Evolutionary conservation across 2,113 vertebrate species (phyloP).

Genomic region (Nesogale talazaci): DNA sequence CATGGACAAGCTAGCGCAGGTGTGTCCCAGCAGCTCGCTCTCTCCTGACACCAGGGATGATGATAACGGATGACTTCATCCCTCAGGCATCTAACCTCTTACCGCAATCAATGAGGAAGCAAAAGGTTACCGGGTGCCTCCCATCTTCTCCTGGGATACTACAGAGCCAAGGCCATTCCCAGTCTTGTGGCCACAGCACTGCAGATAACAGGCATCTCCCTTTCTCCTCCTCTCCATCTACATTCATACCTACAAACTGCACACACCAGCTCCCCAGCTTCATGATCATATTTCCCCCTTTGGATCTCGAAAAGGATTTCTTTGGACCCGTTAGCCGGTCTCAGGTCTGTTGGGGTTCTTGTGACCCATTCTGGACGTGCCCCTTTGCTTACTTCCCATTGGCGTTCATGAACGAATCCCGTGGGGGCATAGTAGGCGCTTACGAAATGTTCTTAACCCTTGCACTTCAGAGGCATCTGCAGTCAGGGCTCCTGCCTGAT

Average conservation of each 20-base stretch:
- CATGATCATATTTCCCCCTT: background rate
- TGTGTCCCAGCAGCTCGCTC: background rate
- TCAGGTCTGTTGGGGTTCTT: background rate
- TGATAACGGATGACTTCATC: background rate
- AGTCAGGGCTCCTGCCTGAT: background rate
- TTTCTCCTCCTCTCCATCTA: background rate
- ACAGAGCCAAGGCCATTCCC: background rate
- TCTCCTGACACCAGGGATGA: background rate
- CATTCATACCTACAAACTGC: fast-evolving
- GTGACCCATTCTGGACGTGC: background rate
- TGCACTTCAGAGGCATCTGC: background rate
- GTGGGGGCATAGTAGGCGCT: background rate
- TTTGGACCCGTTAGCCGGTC: background rate
- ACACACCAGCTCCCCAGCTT: background rate
- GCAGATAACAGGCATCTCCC: background rate
- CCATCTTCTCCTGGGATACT: background rate
- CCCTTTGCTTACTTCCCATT: background rate
- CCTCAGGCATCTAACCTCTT: background rate
- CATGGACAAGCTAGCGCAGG: background rate
- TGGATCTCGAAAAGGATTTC: too few relatives aligned
- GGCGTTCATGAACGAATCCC: background rate
- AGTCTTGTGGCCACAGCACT: background rate
- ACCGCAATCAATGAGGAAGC: background rate
- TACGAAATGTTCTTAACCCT: background rate
- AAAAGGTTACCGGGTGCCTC: background rate